Evolutionary conservation across 2,888 invertebrate genomes (phyloP), one percentile per base, ranked within the genome.

Genomic region (Nudaria mundana): DNA sequence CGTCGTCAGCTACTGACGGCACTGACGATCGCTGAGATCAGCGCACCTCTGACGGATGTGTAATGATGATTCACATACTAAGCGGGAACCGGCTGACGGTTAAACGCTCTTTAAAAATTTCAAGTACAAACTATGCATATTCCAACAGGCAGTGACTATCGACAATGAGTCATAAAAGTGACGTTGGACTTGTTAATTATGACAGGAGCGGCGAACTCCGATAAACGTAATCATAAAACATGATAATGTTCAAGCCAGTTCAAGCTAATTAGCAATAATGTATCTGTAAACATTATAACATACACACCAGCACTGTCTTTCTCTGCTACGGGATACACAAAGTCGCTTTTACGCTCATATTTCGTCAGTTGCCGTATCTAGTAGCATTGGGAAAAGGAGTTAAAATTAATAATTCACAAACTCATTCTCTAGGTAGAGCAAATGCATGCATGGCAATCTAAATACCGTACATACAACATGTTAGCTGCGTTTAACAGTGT

Each of bases 31-130:
- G 40, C 40, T 45, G 49, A 47, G 53, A 64, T 63, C 66, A 63
- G 64, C 61, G 64, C 62, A 66, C n/a, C n/a, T n/a, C n/a, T n/a
- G 68, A 69, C 80, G 81, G 77, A 79, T 76, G 75, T 71, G 66
- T 63, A 52, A 52, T 66, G 59, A 67, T 83, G 81, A 83, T 72
- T 81, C 81, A 82, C 74, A 63, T 57, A 63, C 52, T 35, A 40
- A 49, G 46, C 73, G 69, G 72, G 58, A 64, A 71, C 64, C 67
- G 65, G 71, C 69, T 67, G 63, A 64, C 67, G 65, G 71, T 69
- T 68, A 63, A 70, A 61, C 69, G 71, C 64, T 74, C 78, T 76
- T 65, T 76, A 71, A 60, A 69, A 66, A 65, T 67, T 64, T n/a
- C n/a, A 20, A 20, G 53, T 60, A 71, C 52, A 57, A 56, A 53